Evolutionary conservation across 2,797 vertebrate genomes (phyloP).

Genomic region (Meriones psammophilus): DNA sequence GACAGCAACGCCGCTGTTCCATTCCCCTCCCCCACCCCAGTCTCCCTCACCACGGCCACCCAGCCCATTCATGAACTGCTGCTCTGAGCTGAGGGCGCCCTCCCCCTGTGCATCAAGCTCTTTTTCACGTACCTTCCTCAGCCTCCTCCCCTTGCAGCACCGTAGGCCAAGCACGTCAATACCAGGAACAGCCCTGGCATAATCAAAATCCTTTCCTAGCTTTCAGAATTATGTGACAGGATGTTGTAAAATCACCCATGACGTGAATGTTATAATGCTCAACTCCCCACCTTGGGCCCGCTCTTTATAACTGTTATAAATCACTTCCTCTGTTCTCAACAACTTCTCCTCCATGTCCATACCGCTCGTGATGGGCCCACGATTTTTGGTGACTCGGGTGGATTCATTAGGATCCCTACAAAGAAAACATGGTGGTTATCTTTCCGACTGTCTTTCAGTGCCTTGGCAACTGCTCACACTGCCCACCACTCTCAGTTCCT

Average conservation of each 20-base stretch:
- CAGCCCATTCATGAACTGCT: not conserved
- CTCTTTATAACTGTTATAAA: not conserved
- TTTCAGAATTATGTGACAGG: conserved; percentile 37
- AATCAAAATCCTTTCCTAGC: not conserved
- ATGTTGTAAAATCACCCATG: conserved; percentile 1
- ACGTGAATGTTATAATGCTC: not conserved
- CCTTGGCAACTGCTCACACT: not conserved
- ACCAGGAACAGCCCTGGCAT: not conserved
- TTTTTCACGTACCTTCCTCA: not conserved
- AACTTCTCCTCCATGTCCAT: not conserved
- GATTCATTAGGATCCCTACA: not conserved
- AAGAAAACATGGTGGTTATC: not conserved
- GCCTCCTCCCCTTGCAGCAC: not conserved
- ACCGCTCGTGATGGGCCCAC: not conserved
- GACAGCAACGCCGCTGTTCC: not conserved
- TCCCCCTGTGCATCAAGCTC: not conserved
- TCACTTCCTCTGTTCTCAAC: not conserved
- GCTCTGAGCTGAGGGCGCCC: no score
- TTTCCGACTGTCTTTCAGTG: not conserved
- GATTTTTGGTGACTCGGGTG: not conserved
- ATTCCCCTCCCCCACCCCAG: not conserved
- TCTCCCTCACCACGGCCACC: not conserved
- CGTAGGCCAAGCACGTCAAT: not conserved
- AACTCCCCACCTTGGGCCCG: not conserved
- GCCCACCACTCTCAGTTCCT: not conserved